Percentiles rank a stretch among this genome's conserved stretches.
These are phyloP conservation scores for Tortrix viridana DNA, from an alignment of 2,888 invertebrate species.

Conservation along the genomic window DNA sequence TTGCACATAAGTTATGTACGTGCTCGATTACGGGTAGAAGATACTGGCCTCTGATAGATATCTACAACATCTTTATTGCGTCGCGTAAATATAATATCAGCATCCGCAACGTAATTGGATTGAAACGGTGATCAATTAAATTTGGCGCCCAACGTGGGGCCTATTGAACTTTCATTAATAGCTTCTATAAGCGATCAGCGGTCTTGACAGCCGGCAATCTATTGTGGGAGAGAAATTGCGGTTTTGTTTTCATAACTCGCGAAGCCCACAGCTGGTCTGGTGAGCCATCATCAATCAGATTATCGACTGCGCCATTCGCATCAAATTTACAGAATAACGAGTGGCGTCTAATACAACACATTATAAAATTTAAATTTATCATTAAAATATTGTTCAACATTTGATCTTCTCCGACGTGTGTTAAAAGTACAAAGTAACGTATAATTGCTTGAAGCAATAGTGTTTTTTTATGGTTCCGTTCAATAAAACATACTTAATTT, in stretches of 20 bases:
- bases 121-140: conserved; percentile 30
- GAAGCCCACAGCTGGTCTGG: conserved; percentile 12
- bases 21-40: conserved; percentile 13
- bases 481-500: neutral
- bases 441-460: neutral
- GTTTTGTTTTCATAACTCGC: conserved; percentile 25
- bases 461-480: neutral
- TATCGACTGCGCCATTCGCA: conserved; percentile 14
- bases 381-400: too few relatives aligned
- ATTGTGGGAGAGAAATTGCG: conserved; percentile 13
- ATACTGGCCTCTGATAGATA: conserved; percentile 1
- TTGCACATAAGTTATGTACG: conserved; percentile 16
- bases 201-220: conserved; percentile 17
- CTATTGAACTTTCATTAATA: conserved; percentile 23
- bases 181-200: conserved; percentile 5
- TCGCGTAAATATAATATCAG: conserved; percentile 12
- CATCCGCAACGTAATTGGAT: conserved; percentile 12
- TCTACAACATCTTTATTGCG: conserved; percentile 9
- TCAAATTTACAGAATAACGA: too few relatives aligned
- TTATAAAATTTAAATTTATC: too few relatives aligned
- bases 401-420: too few relatives aligned
- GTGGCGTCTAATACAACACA: neutral
- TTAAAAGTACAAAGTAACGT: too few relatives aligned
- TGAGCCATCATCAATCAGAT: conserved; percentile 22
- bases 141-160: conserved; percentile 47